phyloP scores from a whole-genome alignment of 2,888 invertebrate genomes.

The Vesta saturnalis region DNA sequence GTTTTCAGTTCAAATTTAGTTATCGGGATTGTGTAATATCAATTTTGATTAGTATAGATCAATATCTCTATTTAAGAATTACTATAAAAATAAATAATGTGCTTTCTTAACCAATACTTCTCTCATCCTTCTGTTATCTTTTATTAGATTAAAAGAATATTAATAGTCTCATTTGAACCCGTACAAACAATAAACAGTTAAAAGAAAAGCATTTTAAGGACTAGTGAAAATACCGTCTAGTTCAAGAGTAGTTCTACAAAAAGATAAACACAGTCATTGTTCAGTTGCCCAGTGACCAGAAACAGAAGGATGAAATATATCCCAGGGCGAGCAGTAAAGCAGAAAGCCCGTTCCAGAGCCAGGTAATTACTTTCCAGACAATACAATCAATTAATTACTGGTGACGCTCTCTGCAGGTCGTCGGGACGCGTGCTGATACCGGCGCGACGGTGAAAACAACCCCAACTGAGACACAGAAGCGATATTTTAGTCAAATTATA shows the following conservation, averaged over 20 bases:
- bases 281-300: constrained; percentile 58
- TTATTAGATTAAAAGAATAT: too few relatives aligned
- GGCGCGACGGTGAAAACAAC: constrained; percentile 48
- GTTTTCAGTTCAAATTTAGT: too few relatives aligned
- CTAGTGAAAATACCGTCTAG: constrained; percentile 32
- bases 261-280: constrained; percentile 52
- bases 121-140: too few relatives aligned
- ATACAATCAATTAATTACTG: constrained; percentile 64
- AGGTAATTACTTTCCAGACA: constrained; percentile 65
- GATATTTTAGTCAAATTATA: constrained; percentile 32
- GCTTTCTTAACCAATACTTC: too few relatives aligned
- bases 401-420: constrained; percentile 60
- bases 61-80: too few relatives aligned
- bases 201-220: not conserved
- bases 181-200: not conserved
- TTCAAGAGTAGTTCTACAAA: constrained; percentile 51
- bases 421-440: constrained; percentile 54
- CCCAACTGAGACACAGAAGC: constrained; percentile 36
- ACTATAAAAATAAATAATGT: too few relatives aligned
- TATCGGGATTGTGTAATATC: too few relatives aligned
- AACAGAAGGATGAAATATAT: constrained; percentile 61
- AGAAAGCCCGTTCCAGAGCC: constrained; percentile 57
- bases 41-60: too few relatives aligned
- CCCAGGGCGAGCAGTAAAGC: constrained; percentile 54
- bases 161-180: not conserved